These are phyloP conservation scores for Panagrolaimus sp. DNA, from an alignment of 1,140 invertebrate genomes.

Conservation along the genomic window DNA sequence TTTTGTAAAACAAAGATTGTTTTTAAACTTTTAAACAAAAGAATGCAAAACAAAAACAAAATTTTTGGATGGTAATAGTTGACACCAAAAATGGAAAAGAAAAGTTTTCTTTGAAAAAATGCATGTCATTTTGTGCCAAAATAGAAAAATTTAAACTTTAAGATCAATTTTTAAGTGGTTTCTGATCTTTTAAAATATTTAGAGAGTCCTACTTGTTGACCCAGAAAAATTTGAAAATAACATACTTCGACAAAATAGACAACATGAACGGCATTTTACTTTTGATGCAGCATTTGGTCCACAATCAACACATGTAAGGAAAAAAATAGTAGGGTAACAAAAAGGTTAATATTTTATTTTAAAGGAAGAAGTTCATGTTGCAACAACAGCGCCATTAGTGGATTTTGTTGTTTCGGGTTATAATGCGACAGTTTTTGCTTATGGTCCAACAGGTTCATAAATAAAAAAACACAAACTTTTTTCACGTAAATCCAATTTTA, in stretches of 20 bases:
- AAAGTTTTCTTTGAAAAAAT: too few relatives aligned
- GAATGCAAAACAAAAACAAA: too few relatives aligned
- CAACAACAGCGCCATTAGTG: slow-evolving; percentile 63
- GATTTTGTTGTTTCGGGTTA: slow-evolving; percentile 66
- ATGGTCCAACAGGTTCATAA: slow-evolving; percentile 73
- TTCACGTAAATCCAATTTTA: slow-evolving; percentile 52
- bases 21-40: too few relatives aligned
- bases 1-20: too few relatives aligned
- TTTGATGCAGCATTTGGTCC: slow-evolving; percentile 77
- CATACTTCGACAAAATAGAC: slow-evolving; percentile 66
- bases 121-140: background rate
- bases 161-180: background rate
- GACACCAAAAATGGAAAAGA: too few relatives aligned
- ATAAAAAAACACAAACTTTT: background rate
- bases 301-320: slow-evolving; percentile 60
- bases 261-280: slow-evolving; percentile 71
- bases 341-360: too few relatives aligned
- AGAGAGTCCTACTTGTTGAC: slow-evolving; percentile 68
- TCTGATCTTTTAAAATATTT: slow-evolving; percentile 32
- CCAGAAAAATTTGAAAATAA: slow-evolving; percentile 66
- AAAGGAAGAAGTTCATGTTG: slow-evolving; percentile 76
- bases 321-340: too few relatives aligned
- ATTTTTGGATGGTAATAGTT: too few relatives aligned
- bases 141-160: background rate
- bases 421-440: slow-evolving; percentile 88